Conservation (phyloP, 2,113 vertebrate genomes). For the Corapipo altera region DNA sequence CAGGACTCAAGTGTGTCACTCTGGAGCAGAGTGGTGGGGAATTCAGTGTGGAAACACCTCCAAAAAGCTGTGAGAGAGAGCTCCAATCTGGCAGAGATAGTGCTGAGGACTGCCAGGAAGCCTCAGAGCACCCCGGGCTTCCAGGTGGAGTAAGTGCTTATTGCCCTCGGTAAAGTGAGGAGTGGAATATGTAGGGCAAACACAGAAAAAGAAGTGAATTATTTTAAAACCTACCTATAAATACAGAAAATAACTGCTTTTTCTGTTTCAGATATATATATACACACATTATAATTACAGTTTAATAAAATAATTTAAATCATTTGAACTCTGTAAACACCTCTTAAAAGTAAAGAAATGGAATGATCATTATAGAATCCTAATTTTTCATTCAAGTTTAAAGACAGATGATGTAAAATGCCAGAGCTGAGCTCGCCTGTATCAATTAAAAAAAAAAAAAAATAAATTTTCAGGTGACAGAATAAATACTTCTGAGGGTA, state of each 20-base stretch:
- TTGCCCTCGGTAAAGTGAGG: accelerated
- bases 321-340: neutral
- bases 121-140: neutral
- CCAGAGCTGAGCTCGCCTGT: neutral
- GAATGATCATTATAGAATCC: neutral
- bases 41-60: neutral
- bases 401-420: neutral
- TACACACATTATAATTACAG: neutral
- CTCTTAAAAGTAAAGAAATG: neutral
- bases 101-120: neutral
- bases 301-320: neutral
- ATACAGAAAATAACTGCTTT: neutral
- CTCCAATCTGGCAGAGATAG: neutral
- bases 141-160: neutral
- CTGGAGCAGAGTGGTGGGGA: neutral
- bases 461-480: neutral
- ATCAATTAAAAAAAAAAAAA: neutral
- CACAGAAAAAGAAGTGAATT: neutral
- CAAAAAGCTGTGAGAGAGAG: neutral
- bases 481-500: neutral
- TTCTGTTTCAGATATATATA: neutral
- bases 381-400: neutral
- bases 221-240: neutral
- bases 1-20: no score
- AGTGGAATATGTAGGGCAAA: neutral